Conservation (phyloP, 2,113 vertebrate species). For the Cepphus grylle region DNA sequence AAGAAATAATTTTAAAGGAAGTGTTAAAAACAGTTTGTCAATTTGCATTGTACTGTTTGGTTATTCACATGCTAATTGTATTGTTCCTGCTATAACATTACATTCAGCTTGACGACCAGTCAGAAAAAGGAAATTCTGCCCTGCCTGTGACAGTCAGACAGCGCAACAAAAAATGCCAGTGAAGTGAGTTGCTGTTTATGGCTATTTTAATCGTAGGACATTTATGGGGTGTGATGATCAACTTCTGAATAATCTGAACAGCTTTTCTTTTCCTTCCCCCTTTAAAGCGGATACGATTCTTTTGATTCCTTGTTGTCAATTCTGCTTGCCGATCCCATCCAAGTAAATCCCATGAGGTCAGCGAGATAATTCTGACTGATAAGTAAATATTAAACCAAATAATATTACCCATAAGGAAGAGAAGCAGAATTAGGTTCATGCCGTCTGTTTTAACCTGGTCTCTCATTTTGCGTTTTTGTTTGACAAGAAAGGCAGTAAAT, state of each 20-base stretch:
- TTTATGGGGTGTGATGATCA: not conserved
- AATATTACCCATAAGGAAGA: not conserved
- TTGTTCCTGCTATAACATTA: slow-evolving; percentile 56
- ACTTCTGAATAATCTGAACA: not conserved
- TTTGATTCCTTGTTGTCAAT: not conserved
- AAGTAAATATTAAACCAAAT: not conserved
- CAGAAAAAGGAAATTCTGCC: slow-evolving; percentile 54
- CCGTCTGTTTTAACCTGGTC: not conserved
- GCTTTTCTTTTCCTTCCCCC: not conserved
- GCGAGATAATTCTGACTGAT: not conserved
- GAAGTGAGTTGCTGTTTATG: slow-evolving; percentile 73
- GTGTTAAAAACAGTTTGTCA: not conserved
- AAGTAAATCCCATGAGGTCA: not conserved
- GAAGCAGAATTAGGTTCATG: not conserved
- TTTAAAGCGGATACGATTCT: not conserved
- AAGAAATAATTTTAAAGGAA: not conserved
- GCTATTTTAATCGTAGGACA: slow-evolving; percentile 45
- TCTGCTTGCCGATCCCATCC: not conserved
- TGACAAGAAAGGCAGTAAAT: not conserved
- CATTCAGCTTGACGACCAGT: slow-evolving; percentile 69
- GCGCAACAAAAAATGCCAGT: slow-evolving; percentile 74
- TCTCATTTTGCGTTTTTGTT: not conserved
- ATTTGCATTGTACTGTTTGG: not conserved
- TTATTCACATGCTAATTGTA: slow-evolving; percentile 51
- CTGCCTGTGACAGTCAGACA: slow-evolving; percentile 60